These are phyloP conservation scores for Campylomormyrus tamandua DNA, from an alignment of 2,113 vertebrate genomes.

Conservation along the genomic window DNA sequence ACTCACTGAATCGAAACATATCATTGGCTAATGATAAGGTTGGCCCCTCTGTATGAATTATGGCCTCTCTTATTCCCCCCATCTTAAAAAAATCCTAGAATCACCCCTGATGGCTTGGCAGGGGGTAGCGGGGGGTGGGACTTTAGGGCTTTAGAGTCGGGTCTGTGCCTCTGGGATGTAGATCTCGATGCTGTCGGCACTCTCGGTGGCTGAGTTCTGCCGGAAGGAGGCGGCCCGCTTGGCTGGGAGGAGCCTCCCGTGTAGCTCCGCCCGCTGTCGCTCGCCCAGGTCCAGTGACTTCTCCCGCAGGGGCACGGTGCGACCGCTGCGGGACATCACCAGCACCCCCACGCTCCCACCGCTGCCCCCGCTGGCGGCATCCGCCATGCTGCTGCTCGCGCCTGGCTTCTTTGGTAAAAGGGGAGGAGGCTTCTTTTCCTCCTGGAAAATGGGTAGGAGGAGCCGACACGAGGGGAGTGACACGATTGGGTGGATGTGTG, in stretches of 20 bases:
- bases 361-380: slow-evolving; percentile 46
- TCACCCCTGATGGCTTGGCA: background rate
- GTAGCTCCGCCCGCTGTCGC: slow-evolving; percentile 87
- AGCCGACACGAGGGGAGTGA: background rate
- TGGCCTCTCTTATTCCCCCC: background rate
- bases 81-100: background rate
- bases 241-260: slow-evolving; percentile 87
- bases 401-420: slow-evolving; percentile 71
- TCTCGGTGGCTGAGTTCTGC: slow-evolving; percentile 97
- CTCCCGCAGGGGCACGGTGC: slow-evolving; percentile 57
- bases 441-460: slow-evolving; percentile 38
- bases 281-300: slow-evolving; percentile 73
- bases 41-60: background rate
- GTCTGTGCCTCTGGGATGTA: slow-evolving; percentile 99
- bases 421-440: slow-evolving; percentile 69
- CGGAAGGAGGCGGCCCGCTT: slow-evolving; percentile 90
- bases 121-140: background rate
- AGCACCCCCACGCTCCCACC: slow-evolving; percentile 45
- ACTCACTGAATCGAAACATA: background rate
- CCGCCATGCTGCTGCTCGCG: slow-evolving; percentile 58
- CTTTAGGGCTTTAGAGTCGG: slow-evolving; percentile 74
- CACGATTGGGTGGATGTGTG: slow-evolving; percentile 2
- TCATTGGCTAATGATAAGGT: slow-evolving; percentile 1
- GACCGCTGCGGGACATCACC: slow-evolving; percentile 51
- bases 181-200: slow-evolving; percentile 98